Conservation (phyloP, 2,797 vertebrate genomes). For the Podarcis siculus region DNA sequence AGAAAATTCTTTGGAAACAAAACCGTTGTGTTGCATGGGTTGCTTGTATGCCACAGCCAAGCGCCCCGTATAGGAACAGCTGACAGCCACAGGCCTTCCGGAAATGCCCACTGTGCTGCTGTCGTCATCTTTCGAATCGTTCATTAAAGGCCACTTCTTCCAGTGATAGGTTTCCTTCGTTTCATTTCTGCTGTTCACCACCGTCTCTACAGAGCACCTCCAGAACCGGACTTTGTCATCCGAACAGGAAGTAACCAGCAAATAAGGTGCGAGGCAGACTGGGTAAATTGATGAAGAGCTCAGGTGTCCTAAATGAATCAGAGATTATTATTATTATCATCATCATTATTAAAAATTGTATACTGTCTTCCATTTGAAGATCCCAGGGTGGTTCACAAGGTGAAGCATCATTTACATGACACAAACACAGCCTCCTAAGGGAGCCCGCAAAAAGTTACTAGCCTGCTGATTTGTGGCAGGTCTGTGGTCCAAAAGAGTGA, state of each 20-base stretch:
- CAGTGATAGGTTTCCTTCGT: conserved; percentile 83
- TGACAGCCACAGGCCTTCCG: conserved; percentile 94
- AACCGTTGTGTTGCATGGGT: conserved; percentile 82
- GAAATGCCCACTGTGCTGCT: conserved; percentile 89
- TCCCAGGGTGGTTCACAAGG: neutral
- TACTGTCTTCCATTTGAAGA: too few relatives aligned
- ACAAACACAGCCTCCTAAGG: neutral
- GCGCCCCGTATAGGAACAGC: conserved; percentile 96
- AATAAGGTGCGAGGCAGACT: conserved; percentile 96
- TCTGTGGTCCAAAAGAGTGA: too few relatives aligned
- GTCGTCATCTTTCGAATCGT: conserved; percentile 90
- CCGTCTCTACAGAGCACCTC: conserved; percentile 87
- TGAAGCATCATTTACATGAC: fast-evolving
- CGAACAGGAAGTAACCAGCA: conserved; percentile 96
- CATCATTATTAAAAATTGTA: too few relatives aligned
- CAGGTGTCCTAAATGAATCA: conserved; percentile 86
- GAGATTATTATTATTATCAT: neutral
- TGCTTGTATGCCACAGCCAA: conserved; percentile 96
- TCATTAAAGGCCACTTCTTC: conserved; percentile 95
- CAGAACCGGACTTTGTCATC: conserved; percentile 95
- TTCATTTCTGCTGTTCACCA: conserved; percentile 65
- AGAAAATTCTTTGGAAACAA: conserved; percentile 91
- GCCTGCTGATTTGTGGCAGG: neutral
- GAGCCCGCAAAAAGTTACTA: neutral
- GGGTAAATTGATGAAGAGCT: conserved; percentile 99